Evolutionary conservation across 1,140 invertebrate species (phyloP), one percentile per base, ranked within the genome.

Genomic region (Magallana gigas): DNA sequence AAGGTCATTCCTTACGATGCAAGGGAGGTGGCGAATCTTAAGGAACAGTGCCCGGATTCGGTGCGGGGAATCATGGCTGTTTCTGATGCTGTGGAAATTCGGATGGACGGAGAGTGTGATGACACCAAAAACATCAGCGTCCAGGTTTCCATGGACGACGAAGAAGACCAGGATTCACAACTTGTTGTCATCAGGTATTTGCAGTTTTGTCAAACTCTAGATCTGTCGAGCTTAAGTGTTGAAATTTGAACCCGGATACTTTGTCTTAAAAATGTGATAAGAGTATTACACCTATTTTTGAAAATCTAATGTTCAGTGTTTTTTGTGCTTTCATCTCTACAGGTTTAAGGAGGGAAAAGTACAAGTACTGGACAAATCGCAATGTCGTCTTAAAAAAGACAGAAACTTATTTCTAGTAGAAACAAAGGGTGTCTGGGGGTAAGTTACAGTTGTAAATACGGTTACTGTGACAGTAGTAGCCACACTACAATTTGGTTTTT

Each of bases 291-390:
- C 1, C 1, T 36, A 36, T 5, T 36, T 36, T 36, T 36, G 4
- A 36, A 36, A 36, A 36, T 36, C 36, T 3, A 36, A 3, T 36
- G 36, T 36, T 36, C 36, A 36, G 4, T 3, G 1, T 36, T 1
- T 3, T 36, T 36, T 36, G 4, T 36, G 12, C 60, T 18, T 2
- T 64, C 18, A 3, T 64, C 14, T 62, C 11, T 62, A 8, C 18
- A 59, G 85, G n/a, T 89, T 87, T 62, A 85, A 59, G 60, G 86
- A 83, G 48, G 71, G 84, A 8, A 71, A 87, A 36, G 86, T 89
- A 8, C 88, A 89, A 62, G 84, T 89, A 1, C 36, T 89, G 36
- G 88, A 89, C 58, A 89, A 89, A 56, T 85, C 88, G 9, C 88
- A 89, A 36, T 89, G 88, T 87, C 88, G 83, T 2, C 81, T 89